phyloP scores from a whole-genome alignment of 1,140 invertebrate genomes.

The Drosophila miranda region DNA sequence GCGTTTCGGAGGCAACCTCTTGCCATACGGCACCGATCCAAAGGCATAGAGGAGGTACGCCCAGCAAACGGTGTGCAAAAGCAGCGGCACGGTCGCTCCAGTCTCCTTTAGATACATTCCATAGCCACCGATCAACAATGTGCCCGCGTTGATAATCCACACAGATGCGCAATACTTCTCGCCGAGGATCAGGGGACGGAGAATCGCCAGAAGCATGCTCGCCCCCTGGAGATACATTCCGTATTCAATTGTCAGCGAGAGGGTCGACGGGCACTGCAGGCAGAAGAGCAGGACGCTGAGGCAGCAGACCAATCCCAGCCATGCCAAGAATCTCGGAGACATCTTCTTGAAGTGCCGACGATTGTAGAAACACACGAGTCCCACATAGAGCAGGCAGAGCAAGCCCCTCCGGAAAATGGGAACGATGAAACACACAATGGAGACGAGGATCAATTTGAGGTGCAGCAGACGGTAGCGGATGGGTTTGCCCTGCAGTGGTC shows the following conservation, averaged over 20 bases:
- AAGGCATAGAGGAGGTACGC: slow-evolving; percentile 50
- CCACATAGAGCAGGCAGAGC: slow-evolving; percentile 40
- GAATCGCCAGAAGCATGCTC: slow-evolving; percentile 50
- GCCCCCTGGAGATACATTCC: slow-evolving; percentile 82
- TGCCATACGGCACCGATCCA: slow-evolving; percentile 58
- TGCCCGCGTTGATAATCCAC: slow-evolving; percentile 38
- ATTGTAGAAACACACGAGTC: slow-evolving; percentile 38
- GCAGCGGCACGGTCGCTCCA: slow-evolving; percentile 73
- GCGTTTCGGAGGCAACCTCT: slow-evolving; percentile 78
- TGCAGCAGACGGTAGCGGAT: slow-evolving; percentile 11
- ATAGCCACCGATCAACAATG: slow-evolving; percentile 31
- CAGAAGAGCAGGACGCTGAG: slow-evolving; percentile 14
- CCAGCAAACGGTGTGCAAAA: slow-evolving; percentile 84
- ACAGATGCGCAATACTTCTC: slow-evolving; percentile 29
- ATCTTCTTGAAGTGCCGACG: slow-evolving; percentile 18
- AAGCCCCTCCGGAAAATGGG: slow-evolving; percentile 29
- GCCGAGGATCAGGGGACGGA: slow-evolving; percentile 46
- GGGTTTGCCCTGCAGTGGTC: neutral
- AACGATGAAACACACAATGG: slow-evolving; percentile 60
- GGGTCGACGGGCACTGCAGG: slow-evolving; percentile 74
- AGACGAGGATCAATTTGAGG: slow-evolving; percentile 27
- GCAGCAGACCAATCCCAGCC: slow-evolving; percentile 18
- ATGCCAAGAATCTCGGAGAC: slow-evolving; percentile 28
- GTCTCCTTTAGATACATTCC: slow-evolving; percentile 34
- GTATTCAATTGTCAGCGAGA: slow-evolving; percentile 79